Evolutionary conservation across 1,140 invertebrate species (phyloP).

Genomic region (Parasteatoda tepidariorum): DNA sequence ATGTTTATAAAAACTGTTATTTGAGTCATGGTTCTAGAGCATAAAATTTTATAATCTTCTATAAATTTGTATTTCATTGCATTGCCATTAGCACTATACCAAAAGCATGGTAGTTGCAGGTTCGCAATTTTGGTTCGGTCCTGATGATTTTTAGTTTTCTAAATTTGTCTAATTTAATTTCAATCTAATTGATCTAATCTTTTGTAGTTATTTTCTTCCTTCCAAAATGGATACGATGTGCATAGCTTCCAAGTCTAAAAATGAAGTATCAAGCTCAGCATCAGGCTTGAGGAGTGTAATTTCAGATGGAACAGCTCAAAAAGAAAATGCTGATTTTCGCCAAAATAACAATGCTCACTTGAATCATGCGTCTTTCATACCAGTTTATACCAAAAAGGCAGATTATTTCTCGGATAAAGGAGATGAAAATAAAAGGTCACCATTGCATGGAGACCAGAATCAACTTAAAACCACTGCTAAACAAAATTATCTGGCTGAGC

Average conservation of each 20-base stretch:
- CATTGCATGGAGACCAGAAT: not conserved
- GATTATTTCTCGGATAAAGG: conserved; percentile 6
- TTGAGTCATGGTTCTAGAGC: too few relatives aligned
- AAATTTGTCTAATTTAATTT: not conserved
- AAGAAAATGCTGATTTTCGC: conserved; percentile 14
- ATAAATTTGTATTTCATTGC: too few relatives aligned
- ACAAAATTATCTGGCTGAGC: conserved; percentile 8
- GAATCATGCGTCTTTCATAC: conserved; percentile 52
- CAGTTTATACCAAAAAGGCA: conserved; percentile 46
- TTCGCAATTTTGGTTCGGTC: too few relatives aligned
- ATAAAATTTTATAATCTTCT: too few relatives aligned
- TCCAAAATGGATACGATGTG: conserved; percentile 38
- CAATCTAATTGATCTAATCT: not conserved
- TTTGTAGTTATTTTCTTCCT: conserved; percentile 6
- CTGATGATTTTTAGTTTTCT: not conserved
- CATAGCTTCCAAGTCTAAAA: conserved; percentile 16
- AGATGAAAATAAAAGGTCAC: not conserved
- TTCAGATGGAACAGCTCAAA: conserved; percentile 37
- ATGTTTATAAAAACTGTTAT: too few relatives aligned
- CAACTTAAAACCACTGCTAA: not conserved
- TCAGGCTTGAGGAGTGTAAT: not conserved
- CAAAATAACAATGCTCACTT: conserved; percentile 46
- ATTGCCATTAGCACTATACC: too few relatives aligned
- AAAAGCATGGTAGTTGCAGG: too few relatives aligned
- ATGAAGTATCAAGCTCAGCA: not conserved